phyloP scores from a whole-genome alignment of 2,888 invertebrate species.

The Protophormia terraenovae region DNA sequence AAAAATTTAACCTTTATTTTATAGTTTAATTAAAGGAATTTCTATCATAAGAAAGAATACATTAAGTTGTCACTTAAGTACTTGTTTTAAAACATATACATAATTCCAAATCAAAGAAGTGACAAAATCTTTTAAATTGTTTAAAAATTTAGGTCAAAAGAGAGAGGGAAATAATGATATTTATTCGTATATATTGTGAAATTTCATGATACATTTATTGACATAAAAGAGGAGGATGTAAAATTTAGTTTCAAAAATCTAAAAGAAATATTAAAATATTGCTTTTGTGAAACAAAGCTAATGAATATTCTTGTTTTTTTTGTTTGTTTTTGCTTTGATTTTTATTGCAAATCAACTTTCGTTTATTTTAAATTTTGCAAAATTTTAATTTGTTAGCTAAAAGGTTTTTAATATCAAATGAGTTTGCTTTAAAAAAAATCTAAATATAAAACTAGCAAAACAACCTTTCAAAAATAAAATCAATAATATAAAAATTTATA shows the following conservation, averaged over 20 bases:
- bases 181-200: background rate
- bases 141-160: background rate
- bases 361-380: background rate
- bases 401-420: background rate
- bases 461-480: slow-evolving; percentile 56
- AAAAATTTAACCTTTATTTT: too few species aligned
- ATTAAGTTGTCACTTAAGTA: too few species aligned
- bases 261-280: background rate
- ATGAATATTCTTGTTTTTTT: background rate
- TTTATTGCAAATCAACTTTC: background rate
- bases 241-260: background rate
- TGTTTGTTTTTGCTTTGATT: background rate
- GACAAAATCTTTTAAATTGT: background rate
- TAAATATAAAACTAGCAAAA: slow-evolving; percentile 25
- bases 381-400: background rate
- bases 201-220: background rate
- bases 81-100: too few species aligned
- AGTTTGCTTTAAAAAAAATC: background rate
- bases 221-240: background rate
- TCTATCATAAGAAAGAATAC: too few species aligned
- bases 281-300: background rate
- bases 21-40: too few species aligned
- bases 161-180: background rate
- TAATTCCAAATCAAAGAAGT: background rate
- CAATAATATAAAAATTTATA: slow-evolving; percentile 21